Percentiles rank a stretch among this genome's conserved stretches.
phyloP scores from a whole-genome alignment of 1,140 invertebrate species.

The Drusus annulatus region DNA sequence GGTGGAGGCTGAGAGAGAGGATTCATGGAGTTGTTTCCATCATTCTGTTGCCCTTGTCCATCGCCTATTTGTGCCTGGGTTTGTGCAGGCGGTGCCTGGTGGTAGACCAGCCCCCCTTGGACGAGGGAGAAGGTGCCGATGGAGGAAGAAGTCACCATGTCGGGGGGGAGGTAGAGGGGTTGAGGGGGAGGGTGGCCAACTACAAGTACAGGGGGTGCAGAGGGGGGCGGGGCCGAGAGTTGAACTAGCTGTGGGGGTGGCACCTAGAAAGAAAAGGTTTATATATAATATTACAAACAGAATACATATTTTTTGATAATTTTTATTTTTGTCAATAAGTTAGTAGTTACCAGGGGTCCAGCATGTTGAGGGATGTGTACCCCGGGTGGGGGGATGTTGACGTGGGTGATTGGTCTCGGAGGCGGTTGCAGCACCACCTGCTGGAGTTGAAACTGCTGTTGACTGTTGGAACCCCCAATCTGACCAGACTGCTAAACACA shows the following conservation, averaged over 20 bases:
- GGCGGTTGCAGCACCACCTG: constrained; percentile 51
- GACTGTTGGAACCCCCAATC: neutral
- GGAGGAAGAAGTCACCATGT: constrained; percentile 46
- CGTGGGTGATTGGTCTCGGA: constrained; percentile 43
- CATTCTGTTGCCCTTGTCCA: too few relatives aligned
- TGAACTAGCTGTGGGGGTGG: constrained; percentile 56
- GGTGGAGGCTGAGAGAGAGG: constrained; percentile 54
- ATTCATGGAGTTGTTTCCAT: constrained; percentile 49
- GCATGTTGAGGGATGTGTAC: constrained; percentile 57
- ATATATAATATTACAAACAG: too few relatives aligned
- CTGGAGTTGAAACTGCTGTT: constrained; percentile 42
- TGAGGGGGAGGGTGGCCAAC: constrained; percentile 51
- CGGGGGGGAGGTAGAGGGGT: constrained; percentile 43
- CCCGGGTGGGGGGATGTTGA: constrained; percentile 55
- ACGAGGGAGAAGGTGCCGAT: constrained; percentile 51
- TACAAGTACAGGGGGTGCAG: constrained; percentile 48
- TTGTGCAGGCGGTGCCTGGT: constrained; percentile 55
- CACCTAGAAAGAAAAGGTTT: neutral
- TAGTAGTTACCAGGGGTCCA: constrained; percentile 45
- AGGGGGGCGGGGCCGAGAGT: constrained; percentile 51
- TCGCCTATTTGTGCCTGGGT: constrained; percentile 56
- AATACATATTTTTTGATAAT: too few relatives aligned
- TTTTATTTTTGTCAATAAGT: too few relatives aligned
- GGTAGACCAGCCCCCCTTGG: constrained; percentile 55
- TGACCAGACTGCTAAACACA: constrained; percentile 14